Evolutionary conservation across 2,797 vertebrate genomes (phyloP).

Genomic region (Syndactyla subalaris): DNA sequence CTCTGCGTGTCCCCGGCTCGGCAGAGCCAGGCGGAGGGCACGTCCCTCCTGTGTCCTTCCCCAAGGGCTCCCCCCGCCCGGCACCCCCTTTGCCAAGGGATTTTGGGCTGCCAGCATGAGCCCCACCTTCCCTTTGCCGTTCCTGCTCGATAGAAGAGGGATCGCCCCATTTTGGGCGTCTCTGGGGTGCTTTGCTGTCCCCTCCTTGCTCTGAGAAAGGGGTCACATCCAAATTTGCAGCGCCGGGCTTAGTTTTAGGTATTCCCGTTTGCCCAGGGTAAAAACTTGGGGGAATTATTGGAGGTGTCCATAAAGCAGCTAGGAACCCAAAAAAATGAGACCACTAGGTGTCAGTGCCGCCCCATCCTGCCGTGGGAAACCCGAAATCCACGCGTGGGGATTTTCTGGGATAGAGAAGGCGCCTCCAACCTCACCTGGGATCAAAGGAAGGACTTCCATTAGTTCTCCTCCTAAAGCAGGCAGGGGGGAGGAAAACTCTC

Average conservation of each 20-base stretch:
- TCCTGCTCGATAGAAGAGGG: rapidly evolving
- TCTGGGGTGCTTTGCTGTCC: not conserved
- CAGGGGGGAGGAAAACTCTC: not conserved
- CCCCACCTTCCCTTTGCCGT: too few species aligned
- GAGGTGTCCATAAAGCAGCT: rapidly evolving
- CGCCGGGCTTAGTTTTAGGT: too few species aligned
- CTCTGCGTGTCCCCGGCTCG: rapidly evolving
- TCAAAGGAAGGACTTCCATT: not conserved
- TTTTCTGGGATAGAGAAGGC: rapidly evolving
- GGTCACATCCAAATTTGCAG: rapidly evolving
- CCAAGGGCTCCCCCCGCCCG: rapidly evolving
- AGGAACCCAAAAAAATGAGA: rapidly evolving
- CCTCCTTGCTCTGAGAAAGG: not conserved
- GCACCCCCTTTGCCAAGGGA: too few species aligned
- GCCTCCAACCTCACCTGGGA: rapidly evolving
- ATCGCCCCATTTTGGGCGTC: rapidly evolving
- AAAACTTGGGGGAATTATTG: not conserved
- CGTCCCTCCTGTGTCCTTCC: not conserved
- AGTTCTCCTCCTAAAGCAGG: not conserved
- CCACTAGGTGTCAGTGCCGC: conserved; percentile 72
- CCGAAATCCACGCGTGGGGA: not conserved
- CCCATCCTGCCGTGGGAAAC: not conserved
- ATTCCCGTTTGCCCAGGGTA: rapidly evolving
- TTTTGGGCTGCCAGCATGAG: too few species aligned
- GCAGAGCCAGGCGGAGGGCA: not conserved